Base-by-base conservation (phyloP, 2,888 invertebrate genomes). In the Mythimna lalbum region DNA sequence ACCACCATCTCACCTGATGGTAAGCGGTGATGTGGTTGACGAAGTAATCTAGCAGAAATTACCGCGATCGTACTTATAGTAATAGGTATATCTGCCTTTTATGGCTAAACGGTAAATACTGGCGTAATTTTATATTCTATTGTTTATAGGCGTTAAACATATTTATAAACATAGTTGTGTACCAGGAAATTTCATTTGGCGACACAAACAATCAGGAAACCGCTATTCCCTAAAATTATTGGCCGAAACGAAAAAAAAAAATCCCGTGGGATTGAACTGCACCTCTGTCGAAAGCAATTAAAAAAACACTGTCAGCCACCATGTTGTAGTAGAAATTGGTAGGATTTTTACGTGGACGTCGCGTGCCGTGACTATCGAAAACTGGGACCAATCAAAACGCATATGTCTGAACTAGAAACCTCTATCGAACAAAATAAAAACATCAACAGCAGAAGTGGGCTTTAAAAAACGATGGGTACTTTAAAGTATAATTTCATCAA, bases 241-340 rank as follows among this genome's bases (percentile, higher is more conserved):
- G 21, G 12, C 4, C 2, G 10, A 43, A 52, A n/a, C 7, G 14
- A 27, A 52, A 70, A 65, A 66, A 50, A 56, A 36, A 55, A 3
- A 43, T 23, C 47, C 23, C 4, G 27, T 65, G 17, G 33, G 27
- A 71, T 67, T 52, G 36, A 59, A 62, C 31, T 66, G 50, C 50
- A 47, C 73, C 10, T 14, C 36, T 31, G 43, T 52, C 63, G 50
- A 67, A 76, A 78, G 36, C 68, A 76, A 76, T 78, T 56, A 21
- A 73, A 78, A 59, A 59, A 73, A 77, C 19, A 23, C 62, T 72
- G 50, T 49, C 59, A 57, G 12, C 21, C 23, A 27, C 55, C 31
- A 19, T 64, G 50, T 73, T 60, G 52, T 63, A 63, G 33, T 60
- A 70, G 63, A 36, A 63, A 71, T 68, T 49, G 69, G 36, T 27